Conservation (phyloP, 2,888 invertebrate genomes). For the Heteromurus nitidus region DNA sequence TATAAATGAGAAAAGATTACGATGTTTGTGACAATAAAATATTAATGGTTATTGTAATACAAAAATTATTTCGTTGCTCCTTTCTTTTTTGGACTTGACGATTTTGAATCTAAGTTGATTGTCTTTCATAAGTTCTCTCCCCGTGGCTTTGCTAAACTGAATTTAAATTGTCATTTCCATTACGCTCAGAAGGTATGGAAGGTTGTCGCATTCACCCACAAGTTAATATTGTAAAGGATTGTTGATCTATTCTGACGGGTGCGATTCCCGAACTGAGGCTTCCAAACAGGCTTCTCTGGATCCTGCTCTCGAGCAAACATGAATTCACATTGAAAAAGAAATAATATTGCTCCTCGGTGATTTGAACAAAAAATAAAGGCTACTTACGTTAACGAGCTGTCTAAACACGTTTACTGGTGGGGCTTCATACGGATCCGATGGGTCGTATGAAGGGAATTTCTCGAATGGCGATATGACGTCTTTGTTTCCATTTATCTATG, state of each 20-base stretch:
- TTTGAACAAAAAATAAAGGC: too few relatives aligned
- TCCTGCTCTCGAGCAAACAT: slow-evolving; percentile 52
- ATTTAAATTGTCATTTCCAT: background rate
- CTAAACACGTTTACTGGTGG: slow-evolving; percentile 54
- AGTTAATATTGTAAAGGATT: slow-evolving; percentile 67
- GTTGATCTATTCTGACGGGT: slow-evolving; percentile 63
- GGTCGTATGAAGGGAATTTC: slow-evolving; percentile 66
- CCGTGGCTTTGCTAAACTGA: background rate
- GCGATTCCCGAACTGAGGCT: slow-evolving; percentile 69
- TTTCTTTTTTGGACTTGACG: slow-evolving; percentile 38
- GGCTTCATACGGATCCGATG: slow-evolving; percentile 60
- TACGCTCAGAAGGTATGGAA: slow-evolving; percentile 67
- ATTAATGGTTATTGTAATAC: slow-evolving; percentile 9
- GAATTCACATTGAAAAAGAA: background rate
- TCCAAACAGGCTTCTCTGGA: slow-evolving; percentile 66
- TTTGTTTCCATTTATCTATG: slow-evolving; percentile 71
- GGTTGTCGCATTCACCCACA: slow-evolving; percentile 70
- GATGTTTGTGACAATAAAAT: slow-evolving; percentile 22
- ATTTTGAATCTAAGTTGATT: slow-evolving; percentile 9
- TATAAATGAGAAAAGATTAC: background rate
- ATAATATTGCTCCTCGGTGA: background rate
- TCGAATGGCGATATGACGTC: slow-evolving; percentile 70
- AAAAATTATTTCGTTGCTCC: slow-evolving; percentile 4
- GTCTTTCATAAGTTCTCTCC: slow-evolving; percentile 1
- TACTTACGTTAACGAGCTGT: slow-evolving; percentile 14